Evolutionary conservation across 2,113 vertebrate genomes (phyloP), one percentile per base, ranked within the genome.

Genomic region (Spheniscus mendiculus): DNA sequence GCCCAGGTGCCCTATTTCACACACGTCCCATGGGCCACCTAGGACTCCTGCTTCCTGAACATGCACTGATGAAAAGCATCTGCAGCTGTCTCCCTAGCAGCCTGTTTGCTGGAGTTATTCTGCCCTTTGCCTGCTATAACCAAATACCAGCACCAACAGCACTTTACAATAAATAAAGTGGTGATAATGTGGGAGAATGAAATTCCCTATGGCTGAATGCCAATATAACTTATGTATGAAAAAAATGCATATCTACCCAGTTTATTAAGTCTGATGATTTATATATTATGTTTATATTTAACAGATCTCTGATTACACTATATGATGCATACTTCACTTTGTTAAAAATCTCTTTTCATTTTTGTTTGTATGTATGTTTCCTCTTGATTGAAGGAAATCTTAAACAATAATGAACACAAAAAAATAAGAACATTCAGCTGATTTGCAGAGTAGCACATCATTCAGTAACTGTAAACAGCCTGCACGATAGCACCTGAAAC

Each of bases 181-280:
- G 32, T 50, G 52, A 52, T 69, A 82, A 59, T 5, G 5, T 45
- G 22, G 17, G 47, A 81, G 29, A 71, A 27, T 14, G 5, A 50
- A 81, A 87, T 86, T 90, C 30, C 10, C 44, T 44, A 15, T 78
- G 47, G 59, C 71, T 89, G 59, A 87, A 83, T 71, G 42, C 22
- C 16, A 49, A 15, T 79, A 62, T 17, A 63, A 88, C 47, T 78
- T 66, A 56, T 29, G 7, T 34, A 73, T 5, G 6, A 29, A 71
- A 83, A 78, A 93, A 59, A 29, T 12, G 11, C 3, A 3, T 19
- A 45, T 45, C 34, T 88, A 65, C 42, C 30, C 20, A 66, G 10
- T 62, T 81, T 89, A 58, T 81, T 73, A 94, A 70, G 42, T 87
- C 36, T 79, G 34, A 63, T 85, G 6, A 65, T 32, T 91, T 59